These are phyloP conservation scores for Gadopsis marmoratus DNA, from an alignment of 2,797 vertebrate species.

Conservation along the genomic window DNA sequence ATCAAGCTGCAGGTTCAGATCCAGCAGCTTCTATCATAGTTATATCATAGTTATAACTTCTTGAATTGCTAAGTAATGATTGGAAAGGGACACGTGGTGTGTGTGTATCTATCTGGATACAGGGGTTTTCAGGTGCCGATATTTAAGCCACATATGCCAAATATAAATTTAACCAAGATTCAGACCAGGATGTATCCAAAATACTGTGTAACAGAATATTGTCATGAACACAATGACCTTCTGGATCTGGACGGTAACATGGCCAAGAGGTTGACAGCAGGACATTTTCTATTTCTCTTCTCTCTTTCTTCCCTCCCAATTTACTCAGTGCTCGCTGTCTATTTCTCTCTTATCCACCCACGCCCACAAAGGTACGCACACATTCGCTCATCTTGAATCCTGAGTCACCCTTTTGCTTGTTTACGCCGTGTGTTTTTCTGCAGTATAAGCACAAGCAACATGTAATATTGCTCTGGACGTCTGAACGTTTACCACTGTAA, in stretches of 20 bases:
- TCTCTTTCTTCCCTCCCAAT: slow-evolving; percentile 2
- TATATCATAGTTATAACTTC: no score
- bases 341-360: slow-evolving; percentile 28
- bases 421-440: slow-evolving; percentile 45
- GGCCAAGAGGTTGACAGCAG: not conserved
- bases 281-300: slow-evolving; percentile 20
- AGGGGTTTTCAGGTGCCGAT: not conserved
- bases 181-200: not conserved
- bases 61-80: not conserved
- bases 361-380: slow-evolving; percentile 7
- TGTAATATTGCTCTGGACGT: slow-evolving; percentile 47
- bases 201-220: not conserved
- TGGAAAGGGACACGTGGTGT: not conserved
- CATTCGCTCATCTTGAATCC: slow-evolving; percentile 26
- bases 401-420: slow-evolving; percentile 29
- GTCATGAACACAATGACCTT: slow-evolving; percentile 8
- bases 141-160: not conserved
- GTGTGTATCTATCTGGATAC: not conserved
- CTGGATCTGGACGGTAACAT: slow-evolving; percentile 5
- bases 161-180: not conserved
- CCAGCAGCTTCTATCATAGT: not conserved
- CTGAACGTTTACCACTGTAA: slow-evolving; percentile 35
- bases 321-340: slow-evolving; percentile 22
- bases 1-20: slow-evolving; percentile 2
- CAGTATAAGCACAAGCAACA: slow-evolving; percentile 43